Conservation (phyloP, 2,888 invertebrate species). For the Sarcophaga carnaria region DNA sequence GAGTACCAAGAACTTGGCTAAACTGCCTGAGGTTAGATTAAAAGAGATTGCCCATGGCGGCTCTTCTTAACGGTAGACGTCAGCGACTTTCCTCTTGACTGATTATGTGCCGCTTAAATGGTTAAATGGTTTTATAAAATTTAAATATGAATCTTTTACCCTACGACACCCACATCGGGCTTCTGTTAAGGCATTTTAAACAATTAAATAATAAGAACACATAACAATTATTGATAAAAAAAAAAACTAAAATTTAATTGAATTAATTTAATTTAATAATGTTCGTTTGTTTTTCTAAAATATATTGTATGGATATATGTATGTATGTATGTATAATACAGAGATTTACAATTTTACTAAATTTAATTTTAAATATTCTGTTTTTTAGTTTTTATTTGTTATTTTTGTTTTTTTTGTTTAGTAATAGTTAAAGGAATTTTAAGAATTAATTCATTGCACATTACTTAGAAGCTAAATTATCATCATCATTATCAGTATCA, state of each 20-base stretch:
- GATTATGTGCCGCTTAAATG: no score
- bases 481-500: neutral
- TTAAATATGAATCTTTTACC: no score
- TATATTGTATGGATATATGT: neutral
- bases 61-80: no score
- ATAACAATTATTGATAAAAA: neutral
- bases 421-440: slow-evolving; percentile 47
- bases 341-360: slow-evolving; percentile 65
- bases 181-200: neutral
- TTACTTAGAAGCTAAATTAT: slow-evolving; percentile 57
- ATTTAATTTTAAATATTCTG: slow-evolving; percentile 1
- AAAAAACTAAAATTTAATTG: neutral
- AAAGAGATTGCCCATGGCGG: no score
- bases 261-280: neutral
- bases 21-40: no score
- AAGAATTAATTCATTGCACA: slow-evolving; percentile 58
- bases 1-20: no score
- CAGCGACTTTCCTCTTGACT: no score
- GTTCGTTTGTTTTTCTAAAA: neutral
- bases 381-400: no score
- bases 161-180: no score
- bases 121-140: no score
- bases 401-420: slow-evolving; percentile 3
- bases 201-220: neutral
- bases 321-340: slow-evolving; percentile 62